Conservation (phyloP, 2,797 vertebrate species). For the Gadopsis marmoratus region DNA sequence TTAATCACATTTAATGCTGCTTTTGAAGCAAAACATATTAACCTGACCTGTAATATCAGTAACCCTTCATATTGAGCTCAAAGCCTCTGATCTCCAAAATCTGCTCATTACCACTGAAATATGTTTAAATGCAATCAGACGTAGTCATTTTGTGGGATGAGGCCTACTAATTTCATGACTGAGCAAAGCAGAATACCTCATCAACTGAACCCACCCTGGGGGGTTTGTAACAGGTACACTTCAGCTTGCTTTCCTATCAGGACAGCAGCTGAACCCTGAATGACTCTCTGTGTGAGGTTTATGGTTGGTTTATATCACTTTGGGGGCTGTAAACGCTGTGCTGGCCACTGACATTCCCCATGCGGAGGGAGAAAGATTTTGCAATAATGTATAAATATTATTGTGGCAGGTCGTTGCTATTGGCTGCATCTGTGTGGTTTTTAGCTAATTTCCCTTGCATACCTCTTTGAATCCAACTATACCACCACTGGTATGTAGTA, state of each 20-base stretch:
- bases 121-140: slow-evolving; percentile 39
- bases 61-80: not conserved
- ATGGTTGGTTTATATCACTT: slow-evolving; percentile 61
- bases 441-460: slow-evolving; percentile 28
- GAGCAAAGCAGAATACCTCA: slow-evolving; percentile 56
- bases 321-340: slow-evolving; percentile 54
- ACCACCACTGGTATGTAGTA: slow-evolving; percentile 2
- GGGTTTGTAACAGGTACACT: slow-evolving; percentile 55
- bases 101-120: slow-evolving; percentile 22
- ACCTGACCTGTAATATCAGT: slow-evolving; percentile 2
- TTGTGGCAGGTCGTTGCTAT: slow-evolving; percentile 21
- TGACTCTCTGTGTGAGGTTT: slow-evolving; percentile 61
- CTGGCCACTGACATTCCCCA: slow-evolving; percentile 39
- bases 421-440: slow-evolving; percentile 48
- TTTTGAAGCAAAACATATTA: slow-evolving; percentile 24
- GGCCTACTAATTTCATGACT: slow-evolving; percentile 41
- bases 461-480: slow-evolving; percentile 14
- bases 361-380: slow-evolving; percentile 50
- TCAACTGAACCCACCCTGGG: slow-evolving; percentile 27
- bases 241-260: slow-evolving; percentile 57
- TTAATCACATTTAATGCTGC: slow-evolving; percentile 4
- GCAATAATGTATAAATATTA: slow-evolving; percentile 63
- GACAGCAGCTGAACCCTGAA: slow-evolving; percentile 68
- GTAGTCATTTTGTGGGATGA: slow-evolving; percentile 49
- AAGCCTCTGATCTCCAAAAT: slow-evolving; percentile 41